Conservation (phyloP, 2,113 vertebrate genomes). For the Lepus timidus region DNA sequence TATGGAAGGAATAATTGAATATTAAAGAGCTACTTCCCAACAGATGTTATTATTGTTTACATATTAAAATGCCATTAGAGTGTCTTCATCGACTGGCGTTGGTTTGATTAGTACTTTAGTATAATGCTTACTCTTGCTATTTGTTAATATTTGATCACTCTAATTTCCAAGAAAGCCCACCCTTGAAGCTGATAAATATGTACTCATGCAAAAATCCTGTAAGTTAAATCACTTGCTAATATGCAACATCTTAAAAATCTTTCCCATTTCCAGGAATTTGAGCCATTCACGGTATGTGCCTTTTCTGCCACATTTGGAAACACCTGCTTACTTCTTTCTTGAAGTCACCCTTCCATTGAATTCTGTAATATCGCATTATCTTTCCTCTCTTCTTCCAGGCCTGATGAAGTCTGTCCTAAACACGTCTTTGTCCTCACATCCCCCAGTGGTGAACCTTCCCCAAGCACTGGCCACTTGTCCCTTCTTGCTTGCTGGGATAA, state of each 20-base stretch:
- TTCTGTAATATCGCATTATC: not conserved
- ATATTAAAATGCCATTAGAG: slow-evolving; percentile 43
- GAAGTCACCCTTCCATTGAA: not conserved
- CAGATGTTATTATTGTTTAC: not conserved
- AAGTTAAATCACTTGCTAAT: slow-evolving; percentile 15
- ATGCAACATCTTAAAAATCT: not conserved
- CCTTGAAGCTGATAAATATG: slow-evolving; percentile 37
- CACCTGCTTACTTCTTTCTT: not conserved
- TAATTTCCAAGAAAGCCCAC: slow-evolving; percentile 28
- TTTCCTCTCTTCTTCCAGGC: not conserved
- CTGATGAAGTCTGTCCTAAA: not conserved
- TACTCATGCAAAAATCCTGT: not conserved
- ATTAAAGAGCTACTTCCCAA: slow-evolving; percentile 12
- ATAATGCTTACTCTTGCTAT: slow-evolving; percentile 30
- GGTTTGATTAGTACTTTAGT: slow-evolving; percentile 10
- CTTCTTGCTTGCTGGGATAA: not conserved
- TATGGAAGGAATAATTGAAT: slow-evolving; percentile 38
- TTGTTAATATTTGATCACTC: slow-evolving; percentile 50
- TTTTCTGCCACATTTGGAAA: not conserved
- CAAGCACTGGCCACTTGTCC: not conserved
- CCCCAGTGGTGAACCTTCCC: not conserved
- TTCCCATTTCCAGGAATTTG: not conserved
- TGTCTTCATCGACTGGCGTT: not conserved
- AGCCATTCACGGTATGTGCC: not conserved
- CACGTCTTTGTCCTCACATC: not conserved